Evolutionary conservation across 2,888 invertebrate species (phyloP).

Genomic region (Cepaea hortensis): DNA sequence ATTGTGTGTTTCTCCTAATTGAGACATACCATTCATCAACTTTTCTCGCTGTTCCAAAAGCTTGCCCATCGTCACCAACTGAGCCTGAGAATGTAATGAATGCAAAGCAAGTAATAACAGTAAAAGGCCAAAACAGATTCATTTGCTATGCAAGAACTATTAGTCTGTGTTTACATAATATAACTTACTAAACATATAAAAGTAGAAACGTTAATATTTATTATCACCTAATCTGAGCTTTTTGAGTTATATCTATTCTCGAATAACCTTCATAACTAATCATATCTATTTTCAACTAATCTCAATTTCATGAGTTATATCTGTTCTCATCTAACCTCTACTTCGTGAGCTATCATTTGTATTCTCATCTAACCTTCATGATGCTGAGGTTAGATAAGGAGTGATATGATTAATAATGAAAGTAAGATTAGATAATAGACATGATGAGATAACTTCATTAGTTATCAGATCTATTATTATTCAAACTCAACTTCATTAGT

Average conservation of each 20-base stretch:
- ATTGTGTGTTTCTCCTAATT: neutral
- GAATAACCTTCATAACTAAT: too few relatives aligned
- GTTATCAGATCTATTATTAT: too few relatives aligned
- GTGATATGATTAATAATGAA: too few relatives aligned
- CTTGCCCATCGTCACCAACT: constrained; percentile 14
- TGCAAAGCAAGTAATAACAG: neutral
- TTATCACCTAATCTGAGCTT: too few relatives aligned
- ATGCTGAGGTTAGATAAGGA: too few relatives aligned
- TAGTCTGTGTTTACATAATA: neutral
- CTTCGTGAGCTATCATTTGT: too few relatives aligned
- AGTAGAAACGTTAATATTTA: neutral
- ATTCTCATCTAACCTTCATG: too few relatives aligned
- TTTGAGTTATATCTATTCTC: neutral
- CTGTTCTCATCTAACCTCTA: neutral
- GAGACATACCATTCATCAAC: constrained; percentile 34
- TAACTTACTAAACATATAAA: neutral
- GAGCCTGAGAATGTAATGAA: constrained; percentile 12
- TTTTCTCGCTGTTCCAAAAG: constrained; percentile 41
- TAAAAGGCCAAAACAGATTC: neutral
- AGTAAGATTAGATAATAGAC: too few relatives aligned
- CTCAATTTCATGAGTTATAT: neutral
- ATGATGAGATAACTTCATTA: too few relatives aligned
- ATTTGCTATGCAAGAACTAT: neutral
- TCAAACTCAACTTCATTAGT: too few relatives aligned
- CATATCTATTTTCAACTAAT: too few relatives aligned